Percentiles rank a stretch among this genome's conserved stretches.
Conservation (phyloP, 53 echinoderm and acorn worm genomes). For the Stichopus horrens region DNA sequence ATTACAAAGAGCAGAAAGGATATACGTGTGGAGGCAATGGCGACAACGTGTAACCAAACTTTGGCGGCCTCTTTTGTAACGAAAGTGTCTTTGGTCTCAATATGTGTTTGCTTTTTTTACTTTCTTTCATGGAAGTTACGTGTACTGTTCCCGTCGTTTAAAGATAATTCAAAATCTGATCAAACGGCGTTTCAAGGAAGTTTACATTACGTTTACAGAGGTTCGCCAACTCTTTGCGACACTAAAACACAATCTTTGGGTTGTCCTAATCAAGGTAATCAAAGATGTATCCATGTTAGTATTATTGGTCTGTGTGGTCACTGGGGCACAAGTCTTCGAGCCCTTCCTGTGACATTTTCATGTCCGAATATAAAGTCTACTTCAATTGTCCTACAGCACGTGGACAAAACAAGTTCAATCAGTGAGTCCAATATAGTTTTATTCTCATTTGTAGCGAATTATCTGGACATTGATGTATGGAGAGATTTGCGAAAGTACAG, state of each 20-base stretch:
- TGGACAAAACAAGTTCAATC: background rate
- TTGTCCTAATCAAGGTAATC: background rate
- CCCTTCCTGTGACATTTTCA: background rate
- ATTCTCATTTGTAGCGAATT: conserved; percentile 31
- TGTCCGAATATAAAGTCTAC: background rate
- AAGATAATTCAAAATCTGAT: no score
- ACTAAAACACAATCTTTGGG: background rate
- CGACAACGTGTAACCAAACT: no score
- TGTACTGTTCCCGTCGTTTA: no score
- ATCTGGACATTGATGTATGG: conserved; percentile 34
- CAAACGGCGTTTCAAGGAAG: no score
- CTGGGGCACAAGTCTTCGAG: background rate
- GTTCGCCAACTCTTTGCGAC: background rate
- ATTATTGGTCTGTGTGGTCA: conserved; percentile 13
- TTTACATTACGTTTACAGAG: background rate
- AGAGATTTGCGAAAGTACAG: conserved; percentile 1
- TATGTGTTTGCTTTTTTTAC: no score
- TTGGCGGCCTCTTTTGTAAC: no score
- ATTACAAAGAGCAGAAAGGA: no score
- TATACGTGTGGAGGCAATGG: no score
- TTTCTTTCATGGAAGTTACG: no score
- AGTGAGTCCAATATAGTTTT: conserved; percentile 7
- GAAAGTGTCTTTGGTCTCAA: no score
- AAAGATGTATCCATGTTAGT: background rate
- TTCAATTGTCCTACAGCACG: conserved; percentile 7